Percentiles rank a stretch among this genome's conserved stretches.
phyloP scores from a whole-genome alignment of 2,888 invertebrate genomes.

The Cephus pulcher region DNA sequence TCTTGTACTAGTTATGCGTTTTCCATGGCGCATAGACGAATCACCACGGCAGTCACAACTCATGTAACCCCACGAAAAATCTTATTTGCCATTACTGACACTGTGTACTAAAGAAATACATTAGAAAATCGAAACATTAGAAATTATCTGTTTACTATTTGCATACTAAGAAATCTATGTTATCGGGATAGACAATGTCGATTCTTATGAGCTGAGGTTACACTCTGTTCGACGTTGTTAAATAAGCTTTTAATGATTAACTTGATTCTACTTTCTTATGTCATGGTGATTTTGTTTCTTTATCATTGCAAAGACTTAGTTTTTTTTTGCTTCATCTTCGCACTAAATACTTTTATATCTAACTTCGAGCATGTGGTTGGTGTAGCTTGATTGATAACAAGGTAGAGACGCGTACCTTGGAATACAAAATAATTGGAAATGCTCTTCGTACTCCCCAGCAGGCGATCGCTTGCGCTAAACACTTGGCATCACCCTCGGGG shows the following conservation, averaged over 20 bases:
- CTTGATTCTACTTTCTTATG: not conserved
- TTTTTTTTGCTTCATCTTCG: not conserved
- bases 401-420: constrained; percentile 62
- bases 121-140: no score
- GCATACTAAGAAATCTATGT: not conserved
- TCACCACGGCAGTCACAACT: not conserved
- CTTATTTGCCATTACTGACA: not conserved
- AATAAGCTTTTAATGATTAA: not conserved
- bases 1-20: not conserved
- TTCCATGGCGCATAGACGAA: not conserved
- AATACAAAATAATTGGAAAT: constrained; percentile 65
- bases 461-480: constrained; percentile 34
- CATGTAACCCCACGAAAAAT: not conserved
- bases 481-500: constrained; percentile 31
- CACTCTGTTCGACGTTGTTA: not conserved
- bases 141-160: not conserved
- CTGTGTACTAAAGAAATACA: not conserved
- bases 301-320: not conserved
- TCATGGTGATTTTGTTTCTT: not conserved
- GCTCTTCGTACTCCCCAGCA: constrained; percentile 42
- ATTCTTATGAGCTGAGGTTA: not conserved
- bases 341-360: not conserved
- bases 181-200: not conserved
- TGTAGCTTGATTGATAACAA: constrained; percentile 63
- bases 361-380: constrained; percentile 41